Evolutionary conservation across 1,140 invertebrate genomes (phyloP).

Genomic region (Nasonia longicornis): DNA sequence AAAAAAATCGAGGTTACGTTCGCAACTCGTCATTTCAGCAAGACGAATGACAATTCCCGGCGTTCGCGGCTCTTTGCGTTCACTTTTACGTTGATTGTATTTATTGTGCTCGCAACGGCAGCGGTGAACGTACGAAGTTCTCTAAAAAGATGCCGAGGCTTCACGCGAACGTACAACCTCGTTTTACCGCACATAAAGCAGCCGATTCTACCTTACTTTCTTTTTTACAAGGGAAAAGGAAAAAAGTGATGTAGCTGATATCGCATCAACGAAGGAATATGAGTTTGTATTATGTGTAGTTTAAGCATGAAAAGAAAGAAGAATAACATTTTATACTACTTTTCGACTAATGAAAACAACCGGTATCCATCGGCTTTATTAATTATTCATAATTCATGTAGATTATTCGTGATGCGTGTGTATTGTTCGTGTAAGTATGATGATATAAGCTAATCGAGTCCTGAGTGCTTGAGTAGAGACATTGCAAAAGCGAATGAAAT

Average conservation of each 20-base stretch:
- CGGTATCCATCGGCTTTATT: slow-evolving; percentile 15
- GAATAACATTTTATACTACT: background rate
- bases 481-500: background rate
- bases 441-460: background rate
- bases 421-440: slow-evolving; percentile 29
- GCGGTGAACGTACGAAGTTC: background rate
- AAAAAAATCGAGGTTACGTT: slow-evolving; percentile 32
- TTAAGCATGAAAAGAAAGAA: no score
- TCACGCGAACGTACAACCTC: background rate
- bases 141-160: background rate
- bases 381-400: slow-evolving; percentile 35
- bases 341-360: background rate
- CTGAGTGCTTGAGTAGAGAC: background rate
- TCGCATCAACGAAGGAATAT: background rate
- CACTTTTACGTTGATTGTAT: slow-evolving; percentile 25
- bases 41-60: slow-evolving; percentile 32
- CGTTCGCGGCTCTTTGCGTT: slow-evolving; percentile 4
- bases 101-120: slow-evolving; percentile 8
- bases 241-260: no score
- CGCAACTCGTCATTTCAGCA: slow-evolving; percentile 24
- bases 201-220: background rate
- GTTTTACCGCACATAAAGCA: background rate
- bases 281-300: background rate
- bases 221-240: background rate
- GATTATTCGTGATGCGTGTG: background rate